Evolutionary conservation across 1,140 invertebrate species (phyloP).

Genomic region (Drosophila micromelanica): DNA sequence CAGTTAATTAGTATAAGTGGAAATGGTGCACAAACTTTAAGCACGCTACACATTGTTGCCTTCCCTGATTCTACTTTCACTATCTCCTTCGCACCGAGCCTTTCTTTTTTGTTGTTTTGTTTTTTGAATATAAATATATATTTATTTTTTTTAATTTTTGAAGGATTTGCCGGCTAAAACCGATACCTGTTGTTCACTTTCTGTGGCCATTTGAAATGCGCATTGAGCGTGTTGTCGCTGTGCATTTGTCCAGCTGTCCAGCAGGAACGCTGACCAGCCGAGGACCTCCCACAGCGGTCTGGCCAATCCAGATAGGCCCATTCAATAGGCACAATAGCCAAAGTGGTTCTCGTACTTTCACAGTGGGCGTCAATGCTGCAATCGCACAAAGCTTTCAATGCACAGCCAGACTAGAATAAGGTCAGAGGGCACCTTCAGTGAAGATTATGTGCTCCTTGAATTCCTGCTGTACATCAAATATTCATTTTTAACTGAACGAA

Average conservation of each 20-base stretch:
- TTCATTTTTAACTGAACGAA: too few relatives aligned
- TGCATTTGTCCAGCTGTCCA: slow-evolving; percentile 15
- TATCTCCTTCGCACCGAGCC: neutral
- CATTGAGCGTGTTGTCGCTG: slow-evolving; percentile 53
- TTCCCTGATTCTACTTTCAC: slow-evolving; percentile 47
- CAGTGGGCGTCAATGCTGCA: neutral
- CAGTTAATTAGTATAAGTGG: slow-evolving; percentile 82
- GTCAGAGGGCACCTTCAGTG: too few relatives aligned
- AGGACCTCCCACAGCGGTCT: neutral
- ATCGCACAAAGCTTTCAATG: neutral
- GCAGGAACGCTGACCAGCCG: slow-evolving; percentile 7
- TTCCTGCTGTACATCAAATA: too few relatives aligned
- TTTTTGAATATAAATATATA: neutral
- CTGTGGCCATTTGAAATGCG: slow-evolving; percentile 62
- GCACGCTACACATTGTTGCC: slow-evolving; percentile 58
- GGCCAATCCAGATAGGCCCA: slow-evolving; percentile 5
- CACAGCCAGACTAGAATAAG: too few relatives aligned
- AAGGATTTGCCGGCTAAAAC: slow-evolving; percentile 24
- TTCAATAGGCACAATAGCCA: neutral
- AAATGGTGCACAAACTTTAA: slow-evolving; percentile 78
- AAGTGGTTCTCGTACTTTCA: too few relatives aligned
- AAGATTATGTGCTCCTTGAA: too few relatives aligned
- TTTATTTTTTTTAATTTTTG: slow-evolving; percentile 24
- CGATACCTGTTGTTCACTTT: slow-evolving; percentile 53
- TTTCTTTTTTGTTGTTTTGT: slow-evolving; percentile 8